These are phyloP conservation scores for Microctonus hyperodae DNA, from an alignment of 2,888 invertebrate species.

Conservation along the genomic window DNA sequence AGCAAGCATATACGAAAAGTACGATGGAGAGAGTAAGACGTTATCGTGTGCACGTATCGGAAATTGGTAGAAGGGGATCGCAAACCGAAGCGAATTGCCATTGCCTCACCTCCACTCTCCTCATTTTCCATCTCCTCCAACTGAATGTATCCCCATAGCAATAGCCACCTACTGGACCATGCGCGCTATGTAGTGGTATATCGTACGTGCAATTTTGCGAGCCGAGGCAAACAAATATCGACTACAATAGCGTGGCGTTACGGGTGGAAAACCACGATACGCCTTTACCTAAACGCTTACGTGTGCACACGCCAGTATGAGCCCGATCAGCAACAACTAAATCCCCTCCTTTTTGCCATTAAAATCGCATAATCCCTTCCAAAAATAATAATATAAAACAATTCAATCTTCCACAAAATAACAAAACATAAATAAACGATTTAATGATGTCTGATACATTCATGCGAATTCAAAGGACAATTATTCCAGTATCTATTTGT, in stretches of 20 bases:
- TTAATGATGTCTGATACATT: too few species aligned
- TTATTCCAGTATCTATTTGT: neutral
- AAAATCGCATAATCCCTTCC: neutral
- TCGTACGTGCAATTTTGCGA: constrained; percentile 40
- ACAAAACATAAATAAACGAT: neutral
- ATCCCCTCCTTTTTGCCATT: neutral
- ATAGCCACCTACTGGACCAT: neutral
- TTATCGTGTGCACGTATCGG: constrained; percentile 39
- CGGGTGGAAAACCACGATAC: constrained; percentile 14
- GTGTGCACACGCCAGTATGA: constrained; percentile 11
- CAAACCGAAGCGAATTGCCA: constrained; percentile 34
- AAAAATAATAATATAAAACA: neutral
- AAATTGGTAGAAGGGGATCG: constrained; percentile 33
- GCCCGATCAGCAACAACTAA: constrained; percentile 8
- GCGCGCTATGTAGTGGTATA: constrained; percentile 22
- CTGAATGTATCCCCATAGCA: neutral
- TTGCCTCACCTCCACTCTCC: constrained; percentile 19
- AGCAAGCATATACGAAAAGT: neutral
- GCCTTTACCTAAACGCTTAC: constrained; percentile 18
- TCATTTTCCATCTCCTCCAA: constrained; percentile 8
- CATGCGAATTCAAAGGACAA: neutral
- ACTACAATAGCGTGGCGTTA: constrained; percentile 34
- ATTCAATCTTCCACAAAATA: neutral
- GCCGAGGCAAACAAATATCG: constrained; percentile 41
- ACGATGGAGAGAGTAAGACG: constrained; percentile 12